phyloP scores from a whole-genome alignment of 37 sponge, comb jelly and placozoan genomes.

The Diacarnus erythraeanus region DNA sequence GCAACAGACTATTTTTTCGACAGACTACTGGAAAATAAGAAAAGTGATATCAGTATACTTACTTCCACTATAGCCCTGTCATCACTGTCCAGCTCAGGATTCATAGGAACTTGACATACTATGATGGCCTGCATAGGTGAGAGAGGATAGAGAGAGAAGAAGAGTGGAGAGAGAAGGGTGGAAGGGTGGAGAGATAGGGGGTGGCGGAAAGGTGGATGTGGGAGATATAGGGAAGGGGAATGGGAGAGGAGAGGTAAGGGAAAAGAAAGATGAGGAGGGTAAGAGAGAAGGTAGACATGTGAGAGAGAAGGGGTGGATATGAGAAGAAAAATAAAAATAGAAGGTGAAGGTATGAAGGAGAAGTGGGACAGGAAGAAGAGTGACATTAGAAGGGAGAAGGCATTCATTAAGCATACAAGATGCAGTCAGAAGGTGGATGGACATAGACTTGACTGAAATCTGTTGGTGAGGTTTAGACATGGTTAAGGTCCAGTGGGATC shows the following conservation, averaged over 20 bases:
- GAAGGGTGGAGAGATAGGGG: not conserved
- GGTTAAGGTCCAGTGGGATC: too few species aligned
- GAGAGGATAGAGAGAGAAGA: not conserved
- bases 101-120: slow-evolving; percentile 20
- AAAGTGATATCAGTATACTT: too few species aligned
- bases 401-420: too few species aligned
- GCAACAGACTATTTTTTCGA: too few species aligned
- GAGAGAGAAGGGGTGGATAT: not conserved
- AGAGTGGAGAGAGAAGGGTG: not conserved
- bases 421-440: too few species aligned
- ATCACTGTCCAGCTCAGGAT: not conserved
- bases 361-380: not conserved
- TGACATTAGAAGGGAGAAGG: slow-evolving; percentile 26
- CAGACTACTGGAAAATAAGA: too few species aligned
- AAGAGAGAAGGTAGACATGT: not conserved
- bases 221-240: slow-evolving; percentile 14
- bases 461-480: too few species aligned
- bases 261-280: not conserved
- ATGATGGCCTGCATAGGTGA: not conserved
- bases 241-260: slow-evolving; percentile 11
- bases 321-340: not conserved
- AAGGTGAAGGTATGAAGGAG: too few species aligned
- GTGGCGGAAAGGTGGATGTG: slow-evolving; percentile 6
- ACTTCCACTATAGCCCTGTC: not conserved
- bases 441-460: too few species aligned